These are phyloP conservation scores for Danaus melanippus DNA, from an alignment of 1,140 invertebrate species.

Conservation along the genomic window DNA sequence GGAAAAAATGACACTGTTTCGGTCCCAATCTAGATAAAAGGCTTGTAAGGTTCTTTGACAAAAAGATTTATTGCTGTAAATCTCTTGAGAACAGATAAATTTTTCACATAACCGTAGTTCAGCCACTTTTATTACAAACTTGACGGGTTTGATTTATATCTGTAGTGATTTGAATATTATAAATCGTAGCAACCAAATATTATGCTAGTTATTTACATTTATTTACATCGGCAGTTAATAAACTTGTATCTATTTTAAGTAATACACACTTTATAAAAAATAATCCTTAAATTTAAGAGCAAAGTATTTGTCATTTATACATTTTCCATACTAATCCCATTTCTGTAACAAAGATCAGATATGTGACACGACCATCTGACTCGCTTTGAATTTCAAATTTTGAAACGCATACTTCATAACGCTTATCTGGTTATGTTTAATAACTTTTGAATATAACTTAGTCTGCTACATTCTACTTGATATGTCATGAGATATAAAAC, in stretches of 20 bases:
- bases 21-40: slow-evolving; percentile 40
- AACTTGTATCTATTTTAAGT: too few species aligned
- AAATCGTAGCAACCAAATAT: too few species aligned
- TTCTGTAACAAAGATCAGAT: slow-evolving; percentile 14
- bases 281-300: not conserved
- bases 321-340: slow-evolving; percentile 10
- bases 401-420: slow-evolving; percentile 23
- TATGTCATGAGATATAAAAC: too few species aligned
- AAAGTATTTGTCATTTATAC: slow-evolving; percentile 9
- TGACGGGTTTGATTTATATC: too few species aligned
- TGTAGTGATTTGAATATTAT: too few species aligned
- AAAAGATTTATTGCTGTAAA: slow-evolving; percentile 41
- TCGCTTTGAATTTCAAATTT: slow-evolving; percentile 30
- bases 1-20: slow-evolving; percentile 24
- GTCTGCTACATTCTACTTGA: too few species aligned
- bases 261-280: too few species aligned
- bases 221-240: too few species aligned
- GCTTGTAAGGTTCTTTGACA: slow-evolving; percentile 33
- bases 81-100: slow-evolving; percentile 38
- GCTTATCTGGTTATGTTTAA: slow-evolving; percentile 21
- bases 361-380: slow-evolving; percentile 16
- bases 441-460: slow-evolving; percentile 13
- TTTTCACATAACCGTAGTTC: slow-evolving; percentile 17
- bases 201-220: too few species aligned
- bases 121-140: too few species aligned